A percentile compares a stretch with the other conserved stretches of the same genome.
phyloP scores from a whole-genome alignment of 2,113 vertebrate species.

The Tachysurus vachellii region DNA sequence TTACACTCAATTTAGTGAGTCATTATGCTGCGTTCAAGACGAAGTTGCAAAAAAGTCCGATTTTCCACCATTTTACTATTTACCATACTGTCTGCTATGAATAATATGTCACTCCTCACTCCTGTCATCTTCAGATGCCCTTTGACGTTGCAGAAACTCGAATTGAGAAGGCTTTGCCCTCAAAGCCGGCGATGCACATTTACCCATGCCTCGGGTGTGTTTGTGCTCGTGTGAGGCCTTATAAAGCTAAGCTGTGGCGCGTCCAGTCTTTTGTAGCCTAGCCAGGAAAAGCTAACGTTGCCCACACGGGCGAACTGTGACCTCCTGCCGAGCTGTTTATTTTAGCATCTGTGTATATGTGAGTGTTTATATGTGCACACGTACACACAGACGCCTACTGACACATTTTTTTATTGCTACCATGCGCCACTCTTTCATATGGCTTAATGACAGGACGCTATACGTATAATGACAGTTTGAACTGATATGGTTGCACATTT shows the following conservation, averaged over 20 bases:
- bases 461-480: neutral
- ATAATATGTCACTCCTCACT: neutral
- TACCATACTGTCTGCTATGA: neutral
- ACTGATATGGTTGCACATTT: neutral
- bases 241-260: neutral
- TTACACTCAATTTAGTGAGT: neutral
- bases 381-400: conserved; percentile 9
- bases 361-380: neutral
- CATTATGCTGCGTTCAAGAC: neutral
- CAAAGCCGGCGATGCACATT: conserved; percentile 33
- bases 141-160: neutral
- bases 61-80: neutral
- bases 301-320: neutral
- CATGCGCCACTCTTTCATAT: conserved; percentile 17
- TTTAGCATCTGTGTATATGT: neutral
- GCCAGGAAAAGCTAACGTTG: conserved; percentile 13
- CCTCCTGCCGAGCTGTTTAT: conserved; percentile 24
- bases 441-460: conserved; percentile 8
- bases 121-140: neutral
- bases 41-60: neutral
- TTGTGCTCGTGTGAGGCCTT: conserved; percentile 22
- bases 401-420: neutral
- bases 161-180: neutral
- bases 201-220: neutral
- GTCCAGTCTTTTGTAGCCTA: conserved; percentile 20